phyloP scores from a whole-genome alignment of 2,888 invertebrate species.

The Yponomeuta malinellus region DNA sequence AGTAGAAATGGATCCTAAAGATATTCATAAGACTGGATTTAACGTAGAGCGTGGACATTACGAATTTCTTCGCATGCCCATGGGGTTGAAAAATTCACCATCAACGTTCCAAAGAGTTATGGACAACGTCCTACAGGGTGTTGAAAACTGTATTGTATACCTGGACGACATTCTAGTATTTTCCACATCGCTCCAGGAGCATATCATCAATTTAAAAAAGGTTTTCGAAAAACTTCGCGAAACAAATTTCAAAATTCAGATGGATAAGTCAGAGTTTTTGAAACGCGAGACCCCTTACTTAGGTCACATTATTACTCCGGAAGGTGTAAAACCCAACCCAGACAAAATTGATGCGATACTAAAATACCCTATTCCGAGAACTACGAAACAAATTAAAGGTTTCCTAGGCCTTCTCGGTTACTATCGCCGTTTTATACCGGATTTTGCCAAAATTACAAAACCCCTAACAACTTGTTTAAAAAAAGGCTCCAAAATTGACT shows the following conservation, averaged over 20 bases:
- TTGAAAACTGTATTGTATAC: conserved; percentile 30
- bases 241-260: conserved; percentile 28
- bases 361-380: conserved; percentile 29
- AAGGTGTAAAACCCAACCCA: conserved; percentile 29
- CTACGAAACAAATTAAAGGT: conserved; percentile 26
- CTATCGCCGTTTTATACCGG: conserved; percentile 29
- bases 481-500: conserved; percentile 21
- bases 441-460: conserved; percentile 27
- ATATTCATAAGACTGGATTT: conserved; percentile 31
- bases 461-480: conserved; percentile 25
- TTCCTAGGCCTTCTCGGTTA: conserved; percentile 31
- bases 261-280: conserved; percentile 30
- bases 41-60: conserved; percentile 28
- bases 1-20: conserved; percentile 19
- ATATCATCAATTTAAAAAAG: conserved; percentile 25
- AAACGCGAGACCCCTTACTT: conserved; percentile 25
- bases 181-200: conserved; percentile 27
- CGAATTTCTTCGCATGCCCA: conserved; percentile 30
- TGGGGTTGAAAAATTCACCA: conserved; percentile 28
- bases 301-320: conserved; percentile 27
- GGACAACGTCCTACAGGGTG: conserved; percentile 30
- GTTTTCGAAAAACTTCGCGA: conserved; percentile 26
- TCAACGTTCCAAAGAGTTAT: conserved; percentile 31
- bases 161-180: conserved; percentile 34
- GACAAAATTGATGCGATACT: conserved; percentile 27